Evolutionary conservation across 1,140 invertebrate species (phyloP), one percentile per base, ranked within the genome.

Genomic region (Littorina saxatilis): DNA sequence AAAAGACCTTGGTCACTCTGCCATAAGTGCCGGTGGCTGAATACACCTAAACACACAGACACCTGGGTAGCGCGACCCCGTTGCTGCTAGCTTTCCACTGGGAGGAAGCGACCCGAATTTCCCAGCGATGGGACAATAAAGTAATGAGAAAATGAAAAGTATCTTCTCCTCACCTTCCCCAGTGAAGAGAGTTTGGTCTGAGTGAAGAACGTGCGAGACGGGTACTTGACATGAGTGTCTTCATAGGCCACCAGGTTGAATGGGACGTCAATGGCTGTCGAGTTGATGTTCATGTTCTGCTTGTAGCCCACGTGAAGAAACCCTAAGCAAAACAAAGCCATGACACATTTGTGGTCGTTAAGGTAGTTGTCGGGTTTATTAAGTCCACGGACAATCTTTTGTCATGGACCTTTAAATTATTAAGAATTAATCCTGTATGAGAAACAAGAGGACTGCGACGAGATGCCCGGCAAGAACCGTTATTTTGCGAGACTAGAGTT

Each of bases 211-310:
- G 85, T 63, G 68, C 87, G 77, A 3, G 84, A 83, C 40, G 87
- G 87, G 47, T 84, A 88, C 4, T 68, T 80, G 17, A 82, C 82
- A 37, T 86, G 82, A 13, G 82, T 87, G 50, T 82, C 78, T 74
- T 90, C 88, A 80, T 90, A 90, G 11, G 88, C 85, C 68, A 87
- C 83, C 29, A 86, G 74, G 70, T 86, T 90, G 78, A 88, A 88
- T 35, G 88, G 87, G 47, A 88, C 79, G 75, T 90, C 88, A 35
- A 83, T 75, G 27, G 82, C 82, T 27, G 87, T 88, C 43, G 82
- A 72, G 66, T 88, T 84, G 35, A 90, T 76, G 32, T 50, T 73
- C 43, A 88, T 27, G 23, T 80, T 76, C 79, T 90, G 88, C 17
- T 81, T 84, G 82, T 88, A 86, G 13, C 88, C 88, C 63, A 86